Evolutionary conservation across 2,797 vertebrate genomes (phyloP).

Genomic region (Chelon auratus): DNA sequence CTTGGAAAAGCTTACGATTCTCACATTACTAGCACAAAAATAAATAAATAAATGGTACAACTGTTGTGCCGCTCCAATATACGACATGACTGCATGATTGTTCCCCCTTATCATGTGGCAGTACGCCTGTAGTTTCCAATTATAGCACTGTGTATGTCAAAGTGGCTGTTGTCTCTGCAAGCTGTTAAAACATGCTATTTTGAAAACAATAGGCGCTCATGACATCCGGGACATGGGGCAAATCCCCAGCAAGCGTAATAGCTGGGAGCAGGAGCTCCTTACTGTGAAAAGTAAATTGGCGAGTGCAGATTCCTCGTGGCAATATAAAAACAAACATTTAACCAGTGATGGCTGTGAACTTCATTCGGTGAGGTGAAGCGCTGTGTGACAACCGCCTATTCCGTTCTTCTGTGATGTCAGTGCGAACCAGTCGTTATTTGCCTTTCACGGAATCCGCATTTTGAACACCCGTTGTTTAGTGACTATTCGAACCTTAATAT

Average conservation of each 20-base stretch:
- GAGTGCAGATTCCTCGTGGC: conserved; percentile 16
- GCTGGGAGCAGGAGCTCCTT: conserved; percentile 1
- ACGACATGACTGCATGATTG: neutral
- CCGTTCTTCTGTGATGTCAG: neutral
- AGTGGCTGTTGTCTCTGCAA: conserved; percentile 8
- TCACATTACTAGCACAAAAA: neutral
- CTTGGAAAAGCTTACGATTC: neutral
- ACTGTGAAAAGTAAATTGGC: conserved; percentile 19
- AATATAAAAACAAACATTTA: neutral
- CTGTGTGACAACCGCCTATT: neutral
- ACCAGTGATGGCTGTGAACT: neutral
- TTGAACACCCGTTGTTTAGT: neutral
- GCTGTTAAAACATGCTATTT: conserved; percentile 32
- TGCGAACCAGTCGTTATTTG: neutral
- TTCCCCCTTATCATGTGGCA: neutral
- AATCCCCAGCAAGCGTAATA: conserved; percentile 22
- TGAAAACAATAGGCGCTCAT: conserved; percentile 27
- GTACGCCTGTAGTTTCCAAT: conserved; percentile 6
- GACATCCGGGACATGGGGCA: conserved; percentile 11
- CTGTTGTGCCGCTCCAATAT: no score
- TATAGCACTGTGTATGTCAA: neutral
- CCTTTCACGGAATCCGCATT: neutral
- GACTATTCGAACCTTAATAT: neutral
- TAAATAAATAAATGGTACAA: neutral
- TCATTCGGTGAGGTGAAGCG: neutral